Conservation (phyloP, 2,113 vertebrate genomes). For the Trematocara zebra region DNA sequence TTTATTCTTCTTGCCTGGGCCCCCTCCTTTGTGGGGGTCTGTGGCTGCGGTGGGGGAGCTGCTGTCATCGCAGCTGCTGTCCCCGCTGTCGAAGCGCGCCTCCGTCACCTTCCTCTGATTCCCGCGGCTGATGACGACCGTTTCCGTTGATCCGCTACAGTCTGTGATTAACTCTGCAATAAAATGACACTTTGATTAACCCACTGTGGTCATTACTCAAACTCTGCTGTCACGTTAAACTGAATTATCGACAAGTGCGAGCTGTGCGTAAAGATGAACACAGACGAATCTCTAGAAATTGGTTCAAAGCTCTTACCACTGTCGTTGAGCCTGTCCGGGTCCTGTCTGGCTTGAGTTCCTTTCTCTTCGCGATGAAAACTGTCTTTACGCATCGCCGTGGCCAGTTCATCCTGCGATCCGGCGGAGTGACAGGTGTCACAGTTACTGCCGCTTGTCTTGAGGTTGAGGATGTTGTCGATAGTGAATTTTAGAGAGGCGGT, state of each 20-base stretch:
- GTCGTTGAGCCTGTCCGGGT: constrained; percentile 15
- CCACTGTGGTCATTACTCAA: neutral
- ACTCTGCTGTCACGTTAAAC: neutral
- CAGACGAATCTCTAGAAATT: neutral
- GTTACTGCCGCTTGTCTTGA: constrained; percentile 63
- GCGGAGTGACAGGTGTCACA: constrained; percentile 51
- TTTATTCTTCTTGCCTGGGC: constrained; percentile 67
- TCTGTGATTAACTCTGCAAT: constrained; percentile 52
- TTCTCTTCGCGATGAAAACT: constrained; percentile 34
- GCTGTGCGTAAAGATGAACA: neutral
- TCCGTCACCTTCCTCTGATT: constrained; percentile 46
- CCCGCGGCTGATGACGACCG: constrained; percentile 30
- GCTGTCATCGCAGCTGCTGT: constrained; percentile 70
- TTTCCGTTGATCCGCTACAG: constrained; percentile 12
- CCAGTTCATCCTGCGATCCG: constrained; percentile 35
- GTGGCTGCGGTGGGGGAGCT: constrained; percentile 43
- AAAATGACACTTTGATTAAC: neutral
- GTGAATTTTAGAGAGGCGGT: constrained; percentile 76
- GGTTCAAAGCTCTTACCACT: constrained; percentile 48
- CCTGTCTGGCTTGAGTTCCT: constrained; percentile 11
- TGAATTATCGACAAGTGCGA: neutral
- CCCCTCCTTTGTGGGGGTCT: constrained; percentile 31
- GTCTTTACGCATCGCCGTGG: constrained; percentile 27
- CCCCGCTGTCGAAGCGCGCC: constrained; percentile 64
- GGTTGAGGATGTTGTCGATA: constrained; percentile 78